Evolutionary conservation across 2,113 vertebrate genomes (phyloP), one percentile per base, ranked within the genome.

Genomic region (Patagioenas fasciata): DNA sequence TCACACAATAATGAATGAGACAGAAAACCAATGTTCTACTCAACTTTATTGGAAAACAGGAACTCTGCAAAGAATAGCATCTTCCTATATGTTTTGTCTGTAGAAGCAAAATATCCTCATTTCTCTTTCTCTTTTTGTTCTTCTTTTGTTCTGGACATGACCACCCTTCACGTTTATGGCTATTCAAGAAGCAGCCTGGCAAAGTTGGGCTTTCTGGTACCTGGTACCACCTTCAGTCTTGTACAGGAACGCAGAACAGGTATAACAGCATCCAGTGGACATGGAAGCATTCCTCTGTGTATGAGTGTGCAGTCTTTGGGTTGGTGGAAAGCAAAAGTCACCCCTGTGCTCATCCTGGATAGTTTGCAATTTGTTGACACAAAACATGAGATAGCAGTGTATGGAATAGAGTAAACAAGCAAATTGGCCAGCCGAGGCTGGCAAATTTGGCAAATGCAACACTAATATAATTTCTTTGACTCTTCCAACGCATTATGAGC

Each of bases 31-130:
- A 77, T 89, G 65, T 56, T 38, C 48, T 64, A 6, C 19, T 89
- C 87, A 90, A 54, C 84, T 94, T 51, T 74, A 82, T 66, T 78
- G 77, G 42, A 91, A 92, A 95, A 15, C 23, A 73, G 70, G 74
- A 85, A 26, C 42, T 83, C 51, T 61, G 34, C 28, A 91, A 62
- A 81, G 65, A 75, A 57, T 15, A 75, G 24, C 17, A 18, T 71
- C 40, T 85, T 67, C 34, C 29, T 82, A 8, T 38, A 19, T 26
- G 23, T 28, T 51, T 66, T 75, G 31, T 60, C 38, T 78, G 0
- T 10, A 69, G 19, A 38, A 32, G n/a, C 9, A 38, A 89, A 66
- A 42, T 73, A 67, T 11, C 44, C 12, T 57, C 10, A 18, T 91
- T 81, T 67, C 10, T 66, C 58, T 48, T 57, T 82, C 48, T 73